Evolutionary conservation across 2,888 invertebrate genomes (phyloP), one percentile per base, ranked within the genome.

Genomic region (Dendrolimus pini): DNA sequence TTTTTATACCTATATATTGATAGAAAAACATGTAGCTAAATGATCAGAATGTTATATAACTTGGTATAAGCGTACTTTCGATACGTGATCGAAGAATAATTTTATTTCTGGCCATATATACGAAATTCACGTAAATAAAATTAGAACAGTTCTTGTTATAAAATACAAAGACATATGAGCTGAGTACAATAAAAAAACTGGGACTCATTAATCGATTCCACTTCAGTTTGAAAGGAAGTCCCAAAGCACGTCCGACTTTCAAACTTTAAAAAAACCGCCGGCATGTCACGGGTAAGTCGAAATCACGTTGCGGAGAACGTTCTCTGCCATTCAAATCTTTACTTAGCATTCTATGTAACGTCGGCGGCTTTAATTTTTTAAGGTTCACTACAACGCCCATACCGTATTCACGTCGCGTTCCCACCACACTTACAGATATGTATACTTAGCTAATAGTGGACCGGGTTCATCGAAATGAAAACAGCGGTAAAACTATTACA

Each of bases 261-360:
- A 64, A 77, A 73, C 72, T 66, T 72, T 77, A 80, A 81, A 82
- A 83, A 78, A 74, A 72, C 70, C 66, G 65, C 62, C 72, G 73
- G 79, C 81, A 80, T 83, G 82, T 82, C 80, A 75, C 72, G 68
- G 67, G 76, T 79, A 80, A 82, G 80, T 80, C 82, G 72, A 68
- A 75, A 77, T 80, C 73, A 65, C 64, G 75, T 83, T 79, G 78
- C 78, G 67, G 68, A 73, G 78, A 77, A 69, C 80, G 82, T 78
- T 78, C 73, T 73, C 68, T 64, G 67, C 73, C 74, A 82, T 84
- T 78, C 78, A 87, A 85, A 86, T 82, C 82, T 83, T 84, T 80
- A 83, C 80, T 88, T 82, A 83, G 82, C 80, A 86, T 88, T 84
- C 83, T 81, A 78, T 83, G 81, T 83, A 77, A 69, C 75, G 80